Base-by-base conservation (phyloP, 2,113 vertebrate genomes). In the Microcebus ravelobensis region DNA sequence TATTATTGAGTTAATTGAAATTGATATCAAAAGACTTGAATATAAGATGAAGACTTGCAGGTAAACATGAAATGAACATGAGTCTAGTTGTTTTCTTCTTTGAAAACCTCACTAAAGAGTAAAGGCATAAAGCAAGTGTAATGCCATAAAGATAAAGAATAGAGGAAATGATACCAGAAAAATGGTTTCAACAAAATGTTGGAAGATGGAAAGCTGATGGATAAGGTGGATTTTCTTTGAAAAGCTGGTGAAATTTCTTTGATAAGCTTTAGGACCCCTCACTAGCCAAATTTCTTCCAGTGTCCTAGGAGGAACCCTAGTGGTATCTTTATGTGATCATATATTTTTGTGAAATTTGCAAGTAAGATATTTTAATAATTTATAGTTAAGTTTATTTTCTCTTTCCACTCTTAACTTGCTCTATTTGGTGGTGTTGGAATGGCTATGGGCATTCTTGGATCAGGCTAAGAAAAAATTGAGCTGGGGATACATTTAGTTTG, bases 331-430 rank as follows among this genome's bases (percentile, higher is more conserved):
- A 71, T 7, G 6, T 57, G 21, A 8, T 57, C 21, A 8, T 29
- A 42, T 23, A 18, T 48, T 87, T 94, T 90, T 90, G 65, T 87
- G 74, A 59, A 81, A 39, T 68, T 80, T 80, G 17, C 29, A 67
- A 85, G 36, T 71, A 68, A 81, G 42, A 55, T 80, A 45, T 68
- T 96, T 83, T 71, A 74, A 76, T 90, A 68, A 57, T 83, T 91
- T 84, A 27, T 9, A 20, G 18, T 71, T 92, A 73, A 71, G n/a
- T 73, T 50, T 85, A n/a, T 34, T 93, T 67, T 68, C 25, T 83
- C 20, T 91, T 95, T 55, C 20, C 6, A 36, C 8, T 80, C 55
- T 73, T 73, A 8, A 61, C 36, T 91, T 59, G n/a, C 15, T 94
- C 18, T 85, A 2, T 45, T 90, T 27, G n/a, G 2, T 79, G 12